phyloP scores from a whole-genome alignment of 1,140 invertebrate species.

The Neodiprion lecontei region DNA sequence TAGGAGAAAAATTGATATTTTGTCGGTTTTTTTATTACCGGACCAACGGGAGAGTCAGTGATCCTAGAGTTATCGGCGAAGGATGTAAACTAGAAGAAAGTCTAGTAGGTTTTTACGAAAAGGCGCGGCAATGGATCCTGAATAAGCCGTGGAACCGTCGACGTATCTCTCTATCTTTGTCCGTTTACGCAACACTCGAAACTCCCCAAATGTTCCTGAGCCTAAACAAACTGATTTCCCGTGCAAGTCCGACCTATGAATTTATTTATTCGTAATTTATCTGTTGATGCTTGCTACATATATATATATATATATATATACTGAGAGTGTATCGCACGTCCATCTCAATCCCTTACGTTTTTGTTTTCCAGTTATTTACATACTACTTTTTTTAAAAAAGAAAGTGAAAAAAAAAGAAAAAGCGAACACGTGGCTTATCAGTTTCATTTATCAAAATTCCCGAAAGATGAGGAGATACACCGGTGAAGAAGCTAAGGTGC shows the following conservation, averaged over 20 bases:
- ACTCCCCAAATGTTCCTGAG: background rate
- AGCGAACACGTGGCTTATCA: background rate
- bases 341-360: too few species aligned
- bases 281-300: too few species aligned
- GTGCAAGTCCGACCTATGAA: background rate
- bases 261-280: background rate
- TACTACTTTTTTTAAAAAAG: too few species aligned
- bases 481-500: background rate
- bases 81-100: too few species aligned
- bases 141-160: background rate
- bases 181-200: background rate
- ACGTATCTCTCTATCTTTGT: background rate
- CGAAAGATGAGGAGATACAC: background rate
- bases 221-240: background rate
- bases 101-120: too few species aligned
- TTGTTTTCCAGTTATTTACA: too few species aligned
- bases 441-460: background rate
- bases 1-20: background rate
- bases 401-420: too few species aligned
- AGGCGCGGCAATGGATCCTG: too few species aligned
- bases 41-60: background rate
- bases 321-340: too few species aligned
- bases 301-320: too few species aligned
- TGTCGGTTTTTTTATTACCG: background rate
- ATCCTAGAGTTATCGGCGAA: background rate